Evolutionary conservation across 2,113 vertebrate genomes (phyloP), one percentile per base, ranked within the genome.

Genomic region (Periophthalmodon schlosseri): DNA sequence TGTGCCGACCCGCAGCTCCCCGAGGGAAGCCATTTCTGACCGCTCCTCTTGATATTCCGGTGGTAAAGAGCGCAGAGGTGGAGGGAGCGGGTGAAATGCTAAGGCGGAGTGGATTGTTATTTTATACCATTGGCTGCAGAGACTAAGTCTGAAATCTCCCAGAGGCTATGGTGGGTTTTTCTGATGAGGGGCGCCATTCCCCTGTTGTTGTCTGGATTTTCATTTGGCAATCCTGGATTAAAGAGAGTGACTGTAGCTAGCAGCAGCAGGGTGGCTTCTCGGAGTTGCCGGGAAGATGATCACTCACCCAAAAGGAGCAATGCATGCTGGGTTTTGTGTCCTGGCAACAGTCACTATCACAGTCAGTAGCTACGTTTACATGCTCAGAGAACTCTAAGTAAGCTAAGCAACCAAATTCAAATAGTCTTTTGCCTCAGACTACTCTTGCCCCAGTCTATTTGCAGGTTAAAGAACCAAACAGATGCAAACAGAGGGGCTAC

Each of bases 1-100:
- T 84, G 79, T 82, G 82, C 77, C 67, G 64, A 67, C 67, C 71
- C 2, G 15, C 14, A 63, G 24, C 15, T 67, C 81, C 79, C 75
- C n/a, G 65, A 13, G 74, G 75, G 75, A 57, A 50, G 68, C 70
- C 58, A 54, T 72, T 44, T 88, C 76, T 33, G 16, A 68, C 68
- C 78, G 23, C 65, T 71, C 79, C 80, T 78, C 63, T 84, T 89
- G 70, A 83, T 84, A 89, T 90, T 86, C 79, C 39, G 77, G 71
- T 86, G 61, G 47, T 77, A 79, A 82, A 88, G 70, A 84, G 67
- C 68, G 74, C 46, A 39, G 72, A 61, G 79, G 77, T 70, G 69
- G 57, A 71, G 50, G 60, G 52, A 72, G 50, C 63, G 49, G n/a
- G 68, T 68, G 72, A 73, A 77, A 16, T 65, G 47, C 56, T 63